Conservation (phyloP, 2,888 invertebrate species). For the Punctoribates punctum region DNA sequence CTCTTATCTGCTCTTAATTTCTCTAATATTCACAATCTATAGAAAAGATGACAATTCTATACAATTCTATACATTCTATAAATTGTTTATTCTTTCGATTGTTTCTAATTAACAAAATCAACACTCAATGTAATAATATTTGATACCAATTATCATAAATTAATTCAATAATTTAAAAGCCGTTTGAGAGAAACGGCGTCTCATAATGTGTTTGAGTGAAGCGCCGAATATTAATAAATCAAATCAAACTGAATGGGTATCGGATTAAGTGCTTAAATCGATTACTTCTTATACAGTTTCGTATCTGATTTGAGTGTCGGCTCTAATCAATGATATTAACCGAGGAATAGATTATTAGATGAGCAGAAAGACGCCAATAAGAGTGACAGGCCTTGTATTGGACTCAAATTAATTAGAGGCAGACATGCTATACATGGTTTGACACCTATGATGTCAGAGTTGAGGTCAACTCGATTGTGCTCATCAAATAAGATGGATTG, state of each 20-base stretch:
- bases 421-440: slow-evolving; percentile 22
- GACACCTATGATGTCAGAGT: slow-evolving; percentile 23
- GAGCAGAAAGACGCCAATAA: neutral
- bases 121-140: neutral
- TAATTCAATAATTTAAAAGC: neutral
- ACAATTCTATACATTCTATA: neutral
- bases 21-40: neutral
- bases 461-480: slow-evolving; percentile 21
- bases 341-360: neutral
- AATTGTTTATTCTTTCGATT: slow-evolving; percentile 6
- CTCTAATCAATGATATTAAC: neutral
- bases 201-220: neutral
- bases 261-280: neutral
- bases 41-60: neutral
- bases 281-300: neutral
- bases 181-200: neutral
- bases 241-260: neutral
- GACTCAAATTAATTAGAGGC: slow-evolving; percentile 26
- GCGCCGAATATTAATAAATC: neutral
- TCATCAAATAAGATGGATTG: slow-evolving; percentile 26
- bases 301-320: slow-evolving; percentile 17
- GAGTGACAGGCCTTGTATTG: slow-evolving; percentile 1
- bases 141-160: slow-evolving; percentile 19
- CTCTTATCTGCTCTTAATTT: neutral
- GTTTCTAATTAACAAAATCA: neutral